Conservation (phyloP, 2,888 invertebrate genomes). For the Brachyopa scutellaris region DNA sequence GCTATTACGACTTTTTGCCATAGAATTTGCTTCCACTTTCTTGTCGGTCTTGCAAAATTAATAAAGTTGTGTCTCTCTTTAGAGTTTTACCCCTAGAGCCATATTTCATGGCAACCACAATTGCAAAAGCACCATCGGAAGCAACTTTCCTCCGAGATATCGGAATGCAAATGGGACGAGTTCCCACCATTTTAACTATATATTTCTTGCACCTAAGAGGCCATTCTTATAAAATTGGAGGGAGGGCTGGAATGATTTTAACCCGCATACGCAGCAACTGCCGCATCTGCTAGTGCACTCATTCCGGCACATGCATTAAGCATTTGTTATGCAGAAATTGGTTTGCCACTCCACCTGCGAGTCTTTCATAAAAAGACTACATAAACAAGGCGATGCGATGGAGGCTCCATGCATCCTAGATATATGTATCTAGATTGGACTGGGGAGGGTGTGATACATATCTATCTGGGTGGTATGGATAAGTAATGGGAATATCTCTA, state of each 20-base stretch:
- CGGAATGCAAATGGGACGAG: constrained; percentile 62
- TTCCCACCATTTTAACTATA: constrained; percentile 28
- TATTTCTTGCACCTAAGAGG: constrained; percentile 46
- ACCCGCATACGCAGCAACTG: constrained; percentile 44
- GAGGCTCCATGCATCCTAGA: neutral
- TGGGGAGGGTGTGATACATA: constrained; percentile 7
- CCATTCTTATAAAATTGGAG: constrained; percentile 34
- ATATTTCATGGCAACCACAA: constrained; percentile 21
- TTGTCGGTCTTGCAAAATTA: neutral
- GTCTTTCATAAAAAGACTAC: constrained; percentile 39
- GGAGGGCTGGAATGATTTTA: constrained; percentile 24
- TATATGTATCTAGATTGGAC: neutral
- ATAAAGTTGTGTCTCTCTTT: constrained; percentile 18
- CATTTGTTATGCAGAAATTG: constrained; percentile 42
- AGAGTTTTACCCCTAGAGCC: constrained; percentile 26
- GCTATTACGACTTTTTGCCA: constrained; percentile 13
- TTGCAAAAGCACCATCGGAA: constrained; percentile 40
- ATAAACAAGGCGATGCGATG: constrained; percentile 13
- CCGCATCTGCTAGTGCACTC: constrained; percentile 32
- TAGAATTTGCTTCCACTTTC: neutral
- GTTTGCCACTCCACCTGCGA: constrained; percentile 41
- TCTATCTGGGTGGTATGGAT: constrained; percentile 12
- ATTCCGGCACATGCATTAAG: constrained; percentile 35
- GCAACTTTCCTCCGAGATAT: constrained; percentile 35
- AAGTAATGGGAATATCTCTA: constrained; percentile 33